Conservation (phyloP, 1,140 invertebrate genomes). For the Drosophila dunni region DNA sequence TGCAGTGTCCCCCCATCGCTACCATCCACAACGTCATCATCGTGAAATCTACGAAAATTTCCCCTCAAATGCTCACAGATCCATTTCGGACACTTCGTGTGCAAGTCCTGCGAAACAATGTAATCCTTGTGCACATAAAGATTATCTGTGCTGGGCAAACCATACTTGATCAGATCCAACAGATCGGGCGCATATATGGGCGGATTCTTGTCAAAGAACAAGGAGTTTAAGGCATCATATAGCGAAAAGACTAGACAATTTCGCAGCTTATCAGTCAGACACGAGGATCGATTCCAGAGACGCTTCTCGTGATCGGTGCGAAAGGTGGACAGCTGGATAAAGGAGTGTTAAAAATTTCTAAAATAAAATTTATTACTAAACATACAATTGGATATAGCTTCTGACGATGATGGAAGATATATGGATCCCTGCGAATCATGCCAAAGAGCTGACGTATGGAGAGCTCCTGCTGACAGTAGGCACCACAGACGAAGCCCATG, state of each 20-base stretch:
- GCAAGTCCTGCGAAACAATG: constrained; percentile 60
- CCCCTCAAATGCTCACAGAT: constrained; percentile 64
- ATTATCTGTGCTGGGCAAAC: constrained; percentile 60
- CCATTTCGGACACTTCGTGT: constrained; percentile 53
- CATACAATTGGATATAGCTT: constrained; percentile 66
- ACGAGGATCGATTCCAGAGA: constrained; percentile 48
- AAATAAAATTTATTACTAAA: neutral
- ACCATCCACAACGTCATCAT: constrained; percentile 22
- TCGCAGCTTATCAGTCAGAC: constrained; percentile 44
- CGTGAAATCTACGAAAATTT: constrained; percentile 36
- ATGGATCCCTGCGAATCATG: constrained; percentile 52
- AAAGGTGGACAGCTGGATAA: constrained; percentile 58
- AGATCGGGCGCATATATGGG: constrained; percentile 30
- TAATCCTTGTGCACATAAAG: constrained; percentile 66
- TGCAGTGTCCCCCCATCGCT: constrained; percentile 33
- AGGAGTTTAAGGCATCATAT: constrained; percentile 31
- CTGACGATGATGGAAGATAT: constrained; percentile 57
- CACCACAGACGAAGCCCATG: constrained; percentile 63
- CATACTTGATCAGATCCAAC: constrained; percentile 61
- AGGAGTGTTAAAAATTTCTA: neutral
- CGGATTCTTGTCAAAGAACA: constrained; percentile 35
- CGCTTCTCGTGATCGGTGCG: constrained; percentile 56
- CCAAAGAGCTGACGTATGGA: constrained; percentile 50
- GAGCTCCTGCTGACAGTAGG: constrained; percentile 60
- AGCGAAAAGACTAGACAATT: constrained; percentile 44